Evolutionary conservation across 2,888 invertebrate genomes (phyloP).

Genomic region (Drosophila colorata): DNA sequence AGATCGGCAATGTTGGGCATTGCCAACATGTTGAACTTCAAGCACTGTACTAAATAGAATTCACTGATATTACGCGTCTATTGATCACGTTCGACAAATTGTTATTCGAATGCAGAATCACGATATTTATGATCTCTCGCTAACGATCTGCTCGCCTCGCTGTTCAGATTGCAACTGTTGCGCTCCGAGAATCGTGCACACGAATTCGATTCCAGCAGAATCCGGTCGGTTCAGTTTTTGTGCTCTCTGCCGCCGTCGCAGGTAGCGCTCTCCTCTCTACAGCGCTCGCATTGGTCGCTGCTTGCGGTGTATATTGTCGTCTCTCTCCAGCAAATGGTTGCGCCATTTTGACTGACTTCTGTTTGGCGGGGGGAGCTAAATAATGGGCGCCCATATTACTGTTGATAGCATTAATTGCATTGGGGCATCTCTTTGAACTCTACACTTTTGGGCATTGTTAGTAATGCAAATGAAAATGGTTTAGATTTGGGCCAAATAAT

Average conservation of each 20-base stretch:
- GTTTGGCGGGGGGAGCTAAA: conserved; percentile 21
- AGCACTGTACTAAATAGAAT: not conserved
- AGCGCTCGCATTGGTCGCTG: conserved; percentile 52
- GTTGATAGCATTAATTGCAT: conserved; percentile 56
- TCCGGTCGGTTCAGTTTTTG: conserved; percentile 56
- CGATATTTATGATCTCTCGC: not conserved
- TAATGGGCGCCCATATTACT: conserved; percentile 66
- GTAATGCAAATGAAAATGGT: conserved; percentile 46
- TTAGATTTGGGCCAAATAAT: conserved; percentile 51
- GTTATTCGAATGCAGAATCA: not conserved
- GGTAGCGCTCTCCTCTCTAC: conserved; percentile 58
- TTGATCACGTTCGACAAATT: conserved; percentile 1
- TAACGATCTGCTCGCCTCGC: conserved; percentile 58
- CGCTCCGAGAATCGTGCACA: conserved; percentile 32
- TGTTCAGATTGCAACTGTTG: conserved; percentile 66
- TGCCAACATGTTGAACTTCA: conserved; percentile 52
- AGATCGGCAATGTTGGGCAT: conserved; percentile 80
- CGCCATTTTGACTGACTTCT: conserved; percentile 63
- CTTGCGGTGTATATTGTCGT: conserved; percentile 35
- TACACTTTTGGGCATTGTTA: conserved; percentile 36
- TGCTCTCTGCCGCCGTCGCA: conserved; percentile 43
- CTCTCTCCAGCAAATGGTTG: conserved; percentile 45
- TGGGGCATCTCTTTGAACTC: conserved; percentile 62
- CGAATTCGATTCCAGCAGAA: conserved; percentile 64
- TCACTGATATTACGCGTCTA: not conserved